phyloP scores from a whole-genome alignment of 2,888 invertebrate genomes.

The Eupithecia vulgata region DNA sequence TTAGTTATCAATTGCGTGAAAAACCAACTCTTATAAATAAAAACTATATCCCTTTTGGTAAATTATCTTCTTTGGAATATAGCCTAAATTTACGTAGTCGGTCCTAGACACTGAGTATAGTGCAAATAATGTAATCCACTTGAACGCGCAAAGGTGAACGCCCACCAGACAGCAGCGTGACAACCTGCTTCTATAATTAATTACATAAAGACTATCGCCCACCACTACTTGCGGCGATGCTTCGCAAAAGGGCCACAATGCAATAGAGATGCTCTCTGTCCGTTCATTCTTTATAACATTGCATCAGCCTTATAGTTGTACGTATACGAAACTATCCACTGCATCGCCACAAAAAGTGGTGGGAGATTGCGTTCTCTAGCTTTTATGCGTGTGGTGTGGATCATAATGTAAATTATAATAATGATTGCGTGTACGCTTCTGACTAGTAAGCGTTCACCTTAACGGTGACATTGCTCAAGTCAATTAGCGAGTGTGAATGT shows the following conservation, averaged over 20 bases:
- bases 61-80: conserved; percentile 15
- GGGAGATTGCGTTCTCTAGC: not conserved
- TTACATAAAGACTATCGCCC: not conserved
- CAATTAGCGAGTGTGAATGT: conserved; percentile 55
- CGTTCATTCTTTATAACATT: not conserved
- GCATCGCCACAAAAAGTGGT: not conserved
- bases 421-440: not conserved
- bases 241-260: not conserved
- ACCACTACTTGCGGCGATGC: not conserved
- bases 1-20: conserved; percentile 41
- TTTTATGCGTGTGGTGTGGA: not conserved
- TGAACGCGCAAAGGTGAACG: conserved; percentile 28
- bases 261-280: not conserved
- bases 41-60: conserved; percentile 18
- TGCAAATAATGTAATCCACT: conserved; percentile 38
- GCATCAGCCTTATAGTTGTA: not conserved
- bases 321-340: not conserved
- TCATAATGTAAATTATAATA: not conserved
- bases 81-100: conserved; percentile 26
- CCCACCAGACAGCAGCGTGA: conserved; percentile 15
- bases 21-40: conserved; percentile 27
- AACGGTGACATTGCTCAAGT: conserved; percentile 61
- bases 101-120: conserved; percentile 35
- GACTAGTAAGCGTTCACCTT: conserved; percentile 24
- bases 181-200: not conserved